phyloP scores from a whole-genome alignment of 2,113 vertebrate genomes.

The Plectropomus leopardus region DNA sequence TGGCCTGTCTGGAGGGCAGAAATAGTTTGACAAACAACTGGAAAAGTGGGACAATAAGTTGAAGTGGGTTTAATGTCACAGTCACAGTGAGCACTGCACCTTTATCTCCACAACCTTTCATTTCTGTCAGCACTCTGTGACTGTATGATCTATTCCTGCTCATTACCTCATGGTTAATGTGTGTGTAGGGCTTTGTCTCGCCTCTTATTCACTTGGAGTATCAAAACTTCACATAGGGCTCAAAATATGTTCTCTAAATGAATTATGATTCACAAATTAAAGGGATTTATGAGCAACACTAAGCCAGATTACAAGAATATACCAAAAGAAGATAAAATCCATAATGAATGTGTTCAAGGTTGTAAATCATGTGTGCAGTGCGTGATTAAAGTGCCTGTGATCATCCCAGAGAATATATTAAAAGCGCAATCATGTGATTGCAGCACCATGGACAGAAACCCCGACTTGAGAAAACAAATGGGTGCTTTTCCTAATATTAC shows the following conservation, averaged over 20 bases:
- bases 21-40: conserved; percentile 51
- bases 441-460: conserved; percentile 81
- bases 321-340: neutral
- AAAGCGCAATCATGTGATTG: conserved; percentile 47
- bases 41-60: conserved; percentile 1
- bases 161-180: conserved; percentile 49
- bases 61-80: too few species aligned
- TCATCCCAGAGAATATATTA: conserved; percentile 30
- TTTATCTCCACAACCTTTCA: conserved; percentile 67
- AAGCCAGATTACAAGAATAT: neutral
- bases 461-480: neutral
- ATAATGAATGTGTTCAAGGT: neutral
- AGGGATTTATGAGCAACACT: neutral
- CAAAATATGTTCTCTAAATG: neutral
- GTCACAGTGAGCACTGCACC: neutral
- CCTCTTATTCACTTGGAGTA: neutral
- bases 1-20: conserved; percentile 34
- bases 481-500: neutral
- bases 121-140: conserved; percentile 47
- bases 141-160: conserved; percentile 73
- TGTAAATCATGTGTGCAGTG: neutral
- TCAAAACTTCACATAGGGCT: neutral
- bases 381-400: neutral
- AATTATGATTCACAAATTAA: neutral
- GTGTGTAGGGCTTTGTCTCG: conserved; percentile 31